Conservation (phyloP, 1,140 invertebrate genomes). For the Drosophila orosa region DNA sequence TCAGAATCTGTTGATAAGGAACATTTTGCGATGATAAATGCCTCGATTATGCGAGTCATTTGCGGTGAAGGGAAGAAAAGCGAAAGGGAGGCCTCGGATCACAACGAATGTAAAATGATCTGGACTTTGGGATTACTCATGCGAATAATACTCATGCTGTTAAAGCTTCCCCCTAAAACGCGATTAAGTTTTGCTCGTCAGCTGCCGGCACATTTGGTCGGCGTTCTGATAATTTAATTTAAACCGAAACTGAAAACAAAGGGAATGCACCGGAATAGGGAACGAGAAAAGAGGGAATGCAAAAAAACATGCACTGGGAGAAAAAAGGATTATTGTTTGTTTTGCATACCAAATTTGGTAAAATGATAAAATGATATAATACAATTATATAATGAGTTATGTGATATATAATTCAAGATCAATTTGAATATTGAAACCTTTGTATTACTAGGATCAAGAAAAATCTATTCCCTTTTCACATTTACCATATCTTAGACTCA, state of each 20-base stretch:
- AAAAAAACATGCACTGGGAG: slow-evolving; percentile 18
- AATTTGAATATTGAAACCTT: too few species aligned
- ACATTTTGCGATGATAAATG: slow-evolving; percentile 19
- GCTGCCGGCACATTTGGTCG: slow-evolving; percentile 19
- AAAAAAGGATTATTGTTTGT: too few species aligned
- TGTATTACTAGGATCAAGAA: too few species aligned
- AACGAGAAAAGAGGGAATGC: slow-evolving; percentile 12
- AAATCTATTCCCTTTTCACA: too few species aligned
- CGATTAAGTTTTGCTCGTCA: slow-evolving; percentile 25
- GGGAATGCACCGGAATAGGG: slow-evolving; percentile 3
- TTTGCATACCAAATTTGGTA: too few species aligned
- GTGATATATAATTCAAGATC: too few species aligned
- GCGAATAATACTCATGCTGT: neutral
- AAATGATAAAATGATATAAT: too few species aligned
- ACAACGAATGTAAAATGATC: slow-evolving; percentile 15
- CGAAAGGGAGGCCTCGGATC: slow-evolving; percentile 6
- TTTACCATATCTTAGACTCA: neutral
- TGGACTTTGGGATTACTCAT: slow-evolving; percentile 42
- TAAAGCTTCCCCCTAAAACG: slow-evolving; percentile 10
- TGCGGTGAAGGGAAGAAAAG: neutral
- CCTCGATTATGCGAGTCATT: slow-evolving; percentile 7
- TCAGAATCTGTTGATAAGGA: slow-evolving; percentile 28
- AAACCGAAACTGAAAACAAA: slow-evolving; percentile 51
- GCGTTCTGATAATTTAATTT: slow-evolving; percentile 65
- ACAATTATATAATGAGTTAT: too few species aligned